These are phyloP conservation scores for Morus bassanus DNA, from an alignment of 2,797 vertebrate genomes.

Conservation along the genomic window DNA sequence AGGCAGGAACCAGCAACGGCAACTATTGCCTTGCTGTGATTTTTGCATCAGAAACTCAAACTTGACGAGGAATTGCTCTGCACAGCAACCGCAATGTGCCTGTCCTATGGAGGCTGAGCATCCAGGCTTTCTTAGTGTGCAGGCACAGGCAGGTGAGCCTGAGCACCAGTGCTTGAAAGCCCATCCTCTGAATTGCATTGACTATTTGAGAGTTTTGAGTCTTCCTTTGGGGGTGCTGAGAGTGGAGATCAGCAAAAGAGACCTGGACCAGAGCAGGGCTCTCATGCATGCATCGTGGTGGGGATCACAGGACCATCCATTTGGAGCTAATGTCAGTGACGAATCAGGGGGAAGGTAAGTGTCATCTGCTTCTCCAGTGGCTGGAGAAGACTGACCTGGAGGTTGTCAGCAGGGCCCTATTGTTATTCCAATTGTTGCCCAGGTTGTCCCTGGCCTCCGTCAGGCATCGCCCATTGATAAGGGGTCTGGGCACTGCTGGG, in stretches of 20 bases:
- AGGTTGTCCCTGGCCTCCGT: neutral
- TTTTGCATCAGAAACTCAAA: neutral
- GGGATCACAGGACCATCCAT: neutral
- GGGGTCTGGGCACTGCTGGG: neutral
- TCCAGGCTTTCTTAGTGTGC: neutral
- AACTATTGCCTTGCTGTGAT: neutral
- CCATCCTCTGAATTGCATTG: neutral
- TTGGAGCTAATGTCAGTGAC: neutral
- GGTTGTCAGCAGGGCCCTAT: neutral
- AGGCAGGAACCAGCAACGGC: neutral
- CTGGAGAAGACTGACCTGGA: neutral
- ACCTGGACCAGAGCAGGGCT: neutral
- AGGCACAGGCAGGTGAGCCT: neutral
- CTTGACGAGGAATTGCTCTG: neutral
- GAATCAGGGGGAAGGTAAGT: neutral
- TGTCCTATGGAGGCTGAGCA: neutral
- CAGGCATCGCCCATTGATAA: neutral
- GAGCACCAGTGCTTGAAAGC: neutral
- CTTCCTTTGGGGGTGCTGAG: neutral
- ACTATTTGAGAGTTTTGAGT: neutral
- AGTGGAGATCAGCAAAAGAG: neutral
- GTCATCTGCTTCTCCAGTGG: neutral
- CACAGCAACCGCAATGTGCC: neutral
- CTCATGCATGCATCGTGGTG: neutral
- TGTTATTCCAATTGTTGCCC: no score